Evolutionary conservation across 2,888 invertebrate species (phyloP).

Genomic region (Sclerodermus sp.): DNA sequence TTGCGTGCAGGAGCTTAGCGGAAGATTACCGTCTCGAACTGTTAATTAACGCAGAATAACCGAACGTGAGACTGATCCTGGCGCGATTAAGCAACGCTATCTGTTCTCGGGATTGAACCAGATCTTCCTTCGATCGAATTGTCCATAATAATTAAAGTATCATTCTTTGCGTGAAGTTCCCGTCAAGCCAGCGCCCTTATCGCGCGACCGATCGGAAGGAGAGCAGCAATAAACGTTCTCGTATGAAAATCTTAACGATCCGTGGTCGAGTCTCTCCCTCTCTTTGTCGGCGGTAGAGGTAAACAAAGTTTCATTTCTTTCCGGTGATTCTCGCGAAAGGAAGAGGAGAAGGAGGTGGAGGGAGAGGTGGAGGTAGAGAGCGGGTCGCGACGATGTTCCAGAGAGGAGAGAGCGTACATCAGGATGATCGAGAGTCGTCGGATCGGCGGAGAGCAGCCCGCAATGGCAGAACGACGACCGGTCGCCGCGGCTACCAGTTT

Average conservation of each 20-base stretch:
- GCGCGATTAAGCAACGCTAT: too few relatives aligned
- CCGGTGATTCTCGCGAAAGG: neutral
- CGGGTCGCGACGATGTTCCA: neutral
- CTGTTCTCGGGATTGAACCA: too few relatives aligned
- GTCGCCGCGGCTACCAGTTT: conserved; percentile 41
- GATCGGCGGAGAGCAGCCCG: conserved; percentile 19
- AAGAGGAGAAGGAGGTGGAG: neutral
- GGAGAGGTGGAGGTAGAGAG: neutral
- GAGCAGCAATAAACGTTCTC: too few relatives aligned
- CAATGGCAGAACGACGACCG: conserved; percentile 36
- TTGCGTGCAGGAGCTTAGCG: conserved; percentile 14
- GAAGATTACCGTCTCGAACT: too few relatives aligned
- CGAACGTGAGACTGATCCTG: neutral
- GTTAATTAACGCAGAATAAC: neutral
- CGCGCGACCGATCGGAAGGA: too few relatives aligned
- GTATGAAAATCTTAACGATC: too few relatives aligned
- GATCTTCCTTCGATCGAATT: neutral
- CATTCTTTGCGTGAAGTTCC: too few relatives aligned
- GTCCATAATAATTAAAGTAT: neutral
- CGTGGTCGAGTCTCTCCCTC: too few relatives aligned
- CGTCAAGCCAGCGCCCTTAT: too few relatives aligned
- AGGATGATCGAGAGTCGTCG: conserved; percentile 26
- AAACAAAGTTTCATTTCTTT: too few relatives aligned
- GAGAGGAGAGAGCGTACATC: conserved; percentile 9
- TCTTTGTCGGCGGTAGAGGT: too few relatives aligned